Evolutionary conservation across 2,797 vertebrate genomes (phyloP), one percentile per base, ranked within the genome.

Genomic region (Aphelocoma californica): DNA sequence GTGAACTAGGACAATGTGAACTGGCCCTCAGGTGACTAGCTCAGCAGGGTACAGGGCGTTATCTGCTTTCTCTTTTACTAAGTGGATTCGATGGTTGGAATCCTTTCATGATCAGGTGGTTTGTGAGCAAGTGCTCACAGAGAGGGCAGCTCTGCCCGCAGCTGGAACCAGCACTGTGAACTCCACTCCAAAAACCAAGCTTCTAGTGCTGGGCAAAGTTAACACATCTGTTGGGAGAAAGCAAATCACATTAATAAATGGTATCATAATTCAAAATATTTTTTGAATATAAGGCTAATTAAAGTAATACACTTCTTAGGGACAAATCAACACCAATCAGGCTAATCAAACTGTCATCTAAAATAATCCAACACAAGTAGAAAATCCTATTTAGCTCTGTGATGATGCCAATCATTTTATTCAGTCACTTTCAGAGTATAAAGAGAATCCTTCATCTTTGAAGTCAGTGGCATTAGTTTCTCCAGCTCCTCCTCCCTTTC

Each of bases 301-400:
- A 88, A 83, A 53, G 42, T 71, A 85, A 74, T 50, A 53, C n/a
- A 40, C 32, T 81, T 90, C 69, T 91, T 50, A 69, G 72, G 45
- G 53, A 72, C 38, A 91, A 92, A 93, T 66, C 42, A 81, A 74
- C 53, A 86, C 50, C 65, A 69, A 47, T 78, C 53, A 78, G 45
- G 23, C 45, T 83, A 81, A 90, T 88, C 75, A 83, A 86, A 81
- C 3, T 45, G 56, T 56, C 6, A 12, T 91, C 67, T 88, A 81
- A 87, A 94, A 88, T 91, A 88, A 87, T 70, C 81, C 7, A 0
- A 53, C 79, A 67, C 79, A 74, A 87, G 79, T 9, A 89, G 60
- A 91, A 89, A 82, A 88, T 81, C 45, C 91, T 80, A 10, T 91
- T 90, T 85, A 82, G 71, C 69, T 66, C 86, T 56, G 45, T 80